Percentiles rank a stretch among this genome's conserved stretches.
phyloP scores from a whole-genome alignment of 1,140 invertebrate genomes.

The Tetragonula clypearis region DNA sequence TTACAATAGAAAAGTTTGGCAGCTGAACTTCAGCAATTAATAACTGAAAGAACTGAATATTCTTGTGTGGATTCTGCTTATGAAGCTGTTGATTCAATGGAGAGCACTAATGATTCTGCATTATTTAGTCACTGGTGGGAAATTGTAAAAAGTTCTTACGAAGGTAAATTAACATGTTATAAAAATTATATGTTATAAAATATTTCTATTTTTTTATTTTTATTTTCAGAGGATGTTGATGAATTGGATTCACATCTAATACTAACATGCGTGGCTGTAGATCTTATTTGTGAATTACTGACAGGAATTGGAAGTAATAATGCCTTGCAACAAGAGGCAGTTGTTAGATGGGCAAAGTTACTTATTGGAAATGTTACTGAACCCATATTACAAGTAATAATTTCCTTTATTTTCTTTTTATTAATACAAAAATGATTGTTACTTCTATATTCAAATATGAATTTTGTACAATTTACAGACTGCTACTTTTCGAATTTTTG shows the following conservation, averaged over 20 bases:
- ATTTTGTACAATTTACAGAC: conserved; percentile 54
- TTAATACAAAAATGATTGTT: background rate
- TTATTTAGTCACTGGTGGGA: conserved; percentile 75
- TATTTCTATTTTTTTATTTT: background rate
- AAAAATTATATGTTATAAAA: background rate
- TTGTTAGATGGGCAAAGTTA: conserved; percentile 76
- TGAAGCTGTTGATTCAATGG: conserved; percentile 76
- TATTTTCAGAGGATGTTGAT: conserved; percentile 74
- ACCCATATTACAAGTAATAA: conserved; percentile 70
- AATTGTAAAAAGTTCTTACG: conserved; percentile 72
- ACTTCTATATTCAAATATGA: conserved; percentile 31
- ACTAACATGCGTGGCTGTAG: conserved; percentile 73
- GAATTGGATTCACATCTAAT: conserved; percentile 75
- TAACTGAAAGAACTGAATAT: conserved; percentile 75
- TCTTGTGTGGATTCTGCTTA: conserved; percentile 78
- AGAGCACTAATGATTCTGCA: conserved; percentile 73
- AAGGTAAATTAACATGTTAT: conserved; percentile 64
- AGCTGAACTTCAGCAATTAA: conserved; percentile 70
- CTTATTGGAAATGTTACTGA: conserved; percentile 75
- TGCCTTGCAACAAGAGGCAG: conserved; percentile 74
- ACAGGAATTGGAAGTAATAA: conserved; percentile 74
- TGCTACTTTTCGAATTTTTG: conserved; percentile 54
- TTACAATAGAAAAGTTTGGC: conserved; percentile 66
- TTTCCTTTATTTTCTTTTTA: conserved; percentile 21
- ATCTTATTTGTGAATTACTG: conserved; percentile 76